Conservation (phyloP, 2,888 invertebrate species). For the Eristalis pertinax region DNA sequence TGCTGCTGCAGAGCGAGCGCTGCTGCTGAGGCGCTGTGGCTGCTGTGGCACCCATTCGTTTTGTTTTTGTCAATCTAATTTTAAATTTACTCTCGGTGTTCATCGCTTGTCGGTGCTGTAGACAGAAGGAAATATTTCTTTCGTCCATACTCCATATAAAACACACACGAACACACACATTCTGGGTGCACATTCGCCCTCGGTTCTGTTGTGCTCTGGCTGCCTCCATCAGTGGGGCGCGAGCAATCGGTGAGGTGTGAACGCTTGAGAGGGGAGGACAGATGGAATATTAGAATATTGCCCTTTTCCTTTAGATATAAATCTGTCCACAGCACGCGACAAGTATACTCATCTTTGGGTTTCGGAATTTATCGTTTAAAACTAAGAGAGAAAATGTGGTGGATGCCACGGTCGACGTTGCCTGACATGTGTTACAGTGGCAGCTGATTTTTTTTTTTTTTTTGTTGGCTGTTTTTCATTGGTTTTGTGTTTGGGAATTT, state of each 20-base stretch:
- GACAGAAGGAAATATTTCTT: constrained; percentile 64
- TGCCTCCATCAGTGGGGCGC: background rate
- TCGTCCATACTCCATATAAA: constrained; percentile 22
- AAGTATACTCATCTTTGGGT: constrained; percentile 60
- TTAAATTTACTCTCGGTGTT: constrained; percentile 63
- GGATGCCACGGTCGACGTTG: constrained; percentile 6
- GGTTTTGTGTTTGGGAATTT: constrained; percentile 12
- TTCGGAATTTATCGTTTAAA: constrained; percentile 46
- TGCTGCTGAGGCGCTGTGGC: background rate
- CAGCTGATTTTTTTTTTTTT: constrained; percentile 38
- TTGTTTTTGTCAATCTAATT: constrained; percentile 69
- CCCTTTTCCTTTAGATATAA: constrained; percentile 66
- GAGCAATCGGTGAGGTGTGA: constrained; percentile 50
- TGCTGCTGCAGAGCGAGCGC: constrained; percentile 32
- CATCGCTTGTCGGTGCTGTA: constrained; percentile 25
- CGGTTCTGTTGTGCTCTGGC: background rate
- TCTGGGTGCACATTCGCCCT: constrained; percentile 13
- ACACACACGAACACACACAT: background rate
- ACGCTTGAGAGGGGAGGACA: constrained; percentile 36
- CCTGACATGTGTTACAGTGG: constrained; percentile 45
- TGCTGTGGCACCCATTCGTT: constrained; percentile 49
- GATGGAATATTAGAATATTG: constrained; percentile 64
- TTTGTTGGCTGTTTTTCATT: background rate
- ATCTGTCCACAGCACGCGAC: constrained; percentile 71
- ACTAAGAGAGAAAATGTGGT: constrained; percentile 38